Conservation (phyloP, 2,113 vertebrate species). For the Hydrolagus affinis region DNA sequence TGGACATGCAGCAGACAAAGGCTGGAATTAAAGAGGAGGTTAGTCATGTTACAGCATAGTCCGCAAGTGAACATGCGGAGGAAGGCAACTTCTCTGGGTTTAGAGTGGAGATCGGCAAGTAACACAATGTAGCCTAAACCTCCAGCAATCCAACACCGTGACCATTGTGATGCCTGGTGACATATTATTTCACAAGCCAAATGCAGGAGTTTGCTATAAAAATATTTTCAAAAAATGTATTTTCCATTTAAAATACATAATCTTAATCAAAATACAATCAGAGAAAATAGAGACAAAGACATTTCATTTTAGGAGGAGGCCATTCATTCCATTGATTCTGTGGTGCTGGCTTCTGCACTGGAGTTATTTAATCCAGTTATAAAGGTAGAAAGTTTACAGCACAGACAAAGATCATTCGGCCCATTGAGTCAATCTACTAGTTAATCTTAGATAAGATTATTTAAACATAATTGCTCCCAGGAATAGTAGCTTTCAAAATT, state of each 20-base stretch:
- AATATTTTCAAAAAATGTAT: background rate
- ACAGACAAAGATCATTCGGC: no score
- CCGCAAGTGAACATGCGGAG: background rate
- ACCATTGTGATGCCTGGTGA: background rate
- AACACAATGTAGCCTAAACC: background rate
- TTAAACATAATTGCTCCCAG: no score
- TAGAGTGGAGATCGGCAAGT: background rate
- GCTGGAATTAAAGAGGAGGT: background rate
- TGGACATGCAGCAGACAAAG: slow-evolving; percentile 17
- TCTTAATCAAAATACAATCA: background rate
- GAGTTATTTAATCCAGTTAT: no score
- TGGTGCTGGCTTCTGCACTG: no score
- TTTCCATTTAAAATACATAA: slow-evolving; percentile 29
- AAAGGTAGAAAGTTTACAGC: no score
- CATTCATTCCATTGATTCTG: no score
- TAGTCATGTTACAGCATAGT: background rate
- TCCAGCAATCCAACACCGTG: background rate
- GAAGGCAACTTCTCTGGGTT: background rate
- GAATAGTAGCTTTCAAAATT: no score
- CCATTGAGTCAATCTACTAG: no score
- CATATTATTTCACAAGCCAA: background rate
- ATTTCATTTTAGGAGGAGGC: no score
- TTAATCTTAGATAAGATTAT: no score
- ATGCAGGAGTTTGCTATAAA: background rate
- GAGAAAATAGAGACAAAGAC: no score